Evolutionary conservation across 2,113 vertebrate species (phyloP), one percentile per base, ranked within the genome.

Genomic region (human (Homo sapiens)): DNA sequence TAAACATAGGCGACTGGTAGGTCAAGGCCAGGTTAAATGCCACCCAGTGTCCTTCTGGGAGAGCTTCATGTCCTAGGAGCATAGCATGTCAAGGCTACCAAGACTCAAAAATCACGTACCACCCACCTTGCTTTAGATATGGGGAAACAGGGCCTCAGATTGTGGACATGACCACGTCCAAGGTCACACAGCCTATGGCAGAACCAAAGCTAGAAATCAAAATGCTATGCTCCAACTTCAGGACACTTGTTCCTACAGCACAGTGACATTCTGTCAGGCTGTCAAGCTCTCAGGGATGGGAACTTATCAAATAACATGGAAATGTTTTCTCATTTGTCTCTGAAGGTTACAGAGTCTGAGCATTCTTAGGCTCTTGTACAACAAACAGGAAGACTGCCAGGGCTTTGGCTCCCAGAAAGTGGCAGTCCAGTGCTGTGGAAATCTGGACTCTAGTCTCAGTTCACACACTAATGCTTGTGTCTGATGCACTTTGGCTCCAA

Each of bases 381-480:
- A 57, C 43, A 92, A 88, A 96, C 52, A 0, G 2, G 80, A 84
- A 90, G 92, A 84, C 10, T 84, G 35, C 52, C 79, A 52, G 85
- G 86, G 43, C 13, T 85, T 91, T 76, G 43, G 45, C 48, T 75
- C 93, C 57, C 90, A 82, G 85, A 88, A 96, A 94, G 89, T 38
- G 20, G 38, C 16, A 79, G 78, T 38, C 59, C 43, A 84, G 27
- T 27, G 17, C 59, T 94, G 12, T 68, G 14, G 70, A 90, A 76
- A 78, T 88, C 70, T 68, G 84, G 80, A 90, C 78, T 43, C 50
- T 90, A 12, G 23, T 48, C 12, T 40, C 25, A 64, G 17, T 75
- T 96, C n/a, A 89, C 61, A 96, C 70, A 93, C 48, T 87, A 73
- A 93, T 93, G 45, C 59, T 87, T 72, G 72, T 78, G 72, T 95